Evolutionary conservation across 2,797 vertebrate genomes (phyloP).

Genomic region (Oryzias dopingdopingensis): DNA sequence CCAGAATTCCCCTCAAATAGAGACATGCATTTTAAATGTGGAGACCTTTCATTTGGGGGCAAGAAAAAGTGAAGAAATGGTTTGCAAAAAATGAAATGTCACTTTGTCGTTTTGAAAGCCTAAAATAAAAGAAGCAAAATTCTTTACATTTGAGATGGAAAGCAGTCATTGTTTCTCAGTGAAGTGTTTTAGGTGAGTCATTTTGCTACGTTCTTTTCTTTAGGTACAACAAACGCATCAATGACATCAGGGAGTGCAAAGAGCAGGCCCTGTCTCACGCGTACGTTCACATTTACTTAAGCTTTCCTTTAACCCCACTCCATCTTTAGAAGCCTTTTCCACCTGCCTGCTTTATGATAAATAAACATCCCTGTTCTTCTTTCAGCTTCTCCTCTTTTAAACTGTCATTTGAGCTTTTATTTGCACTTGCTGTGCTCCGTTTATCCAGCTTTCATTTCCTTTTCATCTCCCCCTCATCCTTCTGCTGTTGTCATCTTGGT

Average conservation of each 20-base stretch:
- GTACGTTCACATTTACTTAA: slow-evolving; percentile 76
- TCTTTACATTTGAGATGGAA: too few species aligned
- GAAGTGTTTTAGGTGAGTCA: too few species aligned
- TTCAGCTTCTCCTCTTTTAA: slow-evolving; percentile 16
- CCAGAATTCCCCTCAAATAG: too few species aligned
- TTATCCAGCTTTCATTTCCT: slow-evolving; percentile 42
- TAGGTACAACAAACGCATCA: slow-evolving; percentile 98
- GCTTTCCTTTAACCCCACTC: not conserved
- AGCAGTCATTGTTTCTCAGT: too few species aligned
- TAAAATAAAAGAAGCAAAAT: too few species aligned
- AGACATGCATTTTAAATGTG: too few species aligned
- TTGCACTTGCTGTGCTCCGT: slow-evolving; percentile 1
- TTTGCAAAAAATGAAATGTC: too few species aligned
- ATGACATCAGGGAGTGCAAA: slow-evolving; percentile 97
- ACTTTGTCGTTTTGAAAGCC: too few species aligned
- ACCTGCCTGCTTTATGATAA: slow-evolving; percentile 4
- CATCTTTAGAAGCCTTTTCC: not conserved
- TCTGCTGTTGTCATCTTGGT: slow-evolving; percentile 38
- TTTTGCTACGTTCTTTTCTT: slow-evolving; percentile 22
- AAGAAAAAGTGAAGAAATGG: too few species aligned
- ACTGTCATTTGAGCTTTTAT: slow-evolving; percentile 10
- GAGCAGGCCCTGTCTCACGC: slow-evolving; percentile 95
- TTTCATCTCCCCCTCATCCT: slow-evolving; percentile 53
- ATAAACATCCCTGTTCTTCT: slow-evolving; percentile 7
- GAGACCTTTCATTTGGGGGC: too few species aligned